phyloP scores from a whole-genome alignment of 2,113 vertebrate genomes.

The Percopsis transmontana region DNA sequence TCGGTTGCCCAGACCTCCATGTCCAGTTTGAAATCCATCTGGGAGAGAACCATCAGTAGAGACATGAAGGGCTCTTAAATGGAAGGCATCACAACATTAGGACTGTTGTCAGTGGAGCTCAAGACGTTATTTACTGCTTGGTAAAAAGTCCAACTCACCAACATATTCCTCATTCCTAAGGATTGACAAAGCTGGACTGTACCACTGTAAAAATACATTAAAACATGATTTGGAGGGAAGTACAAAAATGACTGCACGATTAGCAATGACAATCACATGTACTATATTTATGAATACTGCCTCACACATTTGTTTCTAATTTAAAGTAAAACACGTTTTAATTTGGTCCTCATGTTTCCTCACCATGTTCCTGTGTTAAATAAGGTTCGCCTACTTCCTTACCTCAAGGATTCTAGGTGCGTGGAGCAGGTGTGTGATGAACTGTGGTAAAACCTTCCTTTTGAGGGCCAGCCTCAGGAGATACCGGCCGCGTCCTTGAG shows the following conservation, averaged over 20 bases:
- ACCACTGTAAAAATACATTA: conserved; percentile 76
- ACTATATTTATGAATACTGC: no score
- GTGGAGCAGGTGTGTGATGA: conserved; percentile 74
- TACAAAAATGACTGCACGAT: no score
- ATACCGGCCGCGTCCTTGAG: conserved; percentile 76
- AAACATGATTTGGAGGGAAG: no score
- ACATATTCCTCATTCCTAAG: conserved; percentile 78
- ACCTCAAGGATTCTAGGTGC: conserved; percentile 75
- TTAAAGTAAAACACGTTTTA: no score
- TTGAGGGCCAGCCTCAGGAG: conserved; percentile 76
- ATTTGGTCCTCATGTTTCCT: no score
- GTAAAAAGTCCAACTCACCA: conserved; percentile 63
- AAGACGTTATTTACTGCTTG: not conserved
- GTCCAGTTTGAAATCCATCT: conserved; percentile 82
- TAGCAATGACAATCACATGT: no score
- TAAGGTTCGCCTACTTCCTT: no score
- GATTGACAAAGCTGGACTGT: conserved; percentile 73
- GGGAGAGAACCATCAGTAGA: conserved; percentile 76
- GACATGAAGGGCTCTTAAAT: conserved; percentile 82
- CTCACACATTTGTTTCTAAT: no score
- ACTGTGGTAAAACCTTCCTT: conserved; percentile 72
- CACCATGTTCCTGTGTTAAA: no score
- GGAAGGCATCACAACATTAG: not conserved
- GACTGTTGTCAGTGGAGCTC: not conserved
- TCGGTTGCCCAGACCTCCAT: conserved; percentile 73